Evolutionary conservation across 2,888 invertebrate species (phyloP).

Genomic region (Heliothis peltigera): DNA sequence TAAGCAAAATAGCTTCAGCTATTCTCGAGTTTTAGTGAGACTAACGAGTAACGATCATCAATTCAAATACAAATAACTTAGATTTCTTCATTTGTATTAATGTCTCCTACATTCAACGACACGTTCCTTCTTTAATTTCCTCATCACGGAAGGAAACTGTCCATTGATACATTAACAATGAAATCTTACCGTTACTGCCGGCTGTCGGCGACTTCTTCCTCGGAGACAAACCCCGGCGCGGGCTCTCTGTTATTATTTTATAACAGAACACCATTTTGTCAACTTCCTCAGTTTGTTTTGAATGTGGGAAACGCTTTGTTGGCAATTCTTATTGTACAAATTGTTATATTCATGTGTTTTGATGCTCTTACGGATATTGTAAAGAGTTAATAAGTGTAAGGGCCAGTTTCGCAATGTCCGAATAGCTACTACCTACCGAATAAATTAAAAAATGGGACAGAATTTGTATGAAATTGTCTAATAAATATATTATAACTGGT

Average conservation of each 20-base stretch:
- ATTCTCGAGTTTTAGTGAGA: too few relatives aligned
- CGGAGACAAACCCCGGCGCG: constrained; percentile 74
- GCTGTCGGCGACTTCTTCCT: constrained; percentile 67
- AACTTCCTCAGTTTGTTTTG: constrained; percentile 60
- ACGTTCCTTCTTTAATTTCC: background rate
- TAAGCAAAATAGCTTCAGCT: too few relatives aligned
- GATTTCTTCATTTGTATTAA: background rate
- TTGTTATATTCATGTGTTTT: constrained; percentile 11
- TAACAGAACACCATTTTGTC: constrained; percentile 86
- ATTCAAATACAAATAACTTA: too few relatives aligned
- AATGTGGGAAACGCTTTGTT: constrained; percentile 63
- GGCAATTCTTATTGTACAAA: constrained; percentile 25
- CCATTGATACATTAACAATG: background rate
- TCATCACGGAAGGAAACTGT: background rate
- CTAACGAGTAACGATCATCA: too few relatives aligned
- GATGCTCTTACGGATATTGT: background rate
- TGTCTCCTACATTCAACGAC: background rate
- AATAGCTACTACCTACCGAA: too few relatives aligned
- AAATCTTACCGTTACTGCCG: constrained; percentile 62
- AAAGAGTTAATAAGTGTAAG: too few relatives aligned
- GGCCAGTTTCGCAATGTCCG: too few relatives aligned
- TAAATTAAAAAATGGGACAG: too few relatives aligned
- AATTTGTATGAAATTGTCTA: too few relatives aligned
- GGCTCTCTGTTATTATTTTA: constrained; percentile 84
- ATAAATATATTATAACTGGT: too few relatives aligned